phyloP scores from a whole-genome alignment of 2,113 vertebrate genomes.

The Psittacara wagleri region DNA sequence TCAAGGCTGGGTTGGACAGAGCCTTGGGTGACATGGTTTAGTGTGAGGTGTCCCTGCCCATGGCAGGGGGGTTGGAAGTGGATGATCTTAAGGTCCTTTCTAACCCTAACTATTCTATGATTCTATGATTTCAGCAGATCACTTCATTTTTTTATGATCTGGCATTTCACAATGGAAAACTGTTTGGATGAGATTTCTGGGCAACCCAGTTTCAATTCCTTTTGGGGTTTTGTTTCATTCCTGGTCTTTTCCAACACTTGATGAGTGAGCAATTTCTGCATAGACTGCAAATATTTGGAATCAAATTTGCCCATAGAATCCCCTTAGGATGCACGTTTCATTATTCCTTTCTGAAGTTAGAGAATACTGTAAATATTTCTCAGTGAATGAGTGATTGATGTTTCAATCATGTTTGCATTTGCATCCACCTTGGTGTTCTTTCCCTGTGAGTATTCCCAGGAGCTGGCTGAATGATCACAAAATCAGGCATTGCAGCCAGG shows the following conservation, averaged over 20 bases:
- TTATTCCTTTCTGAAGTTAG: background rate
- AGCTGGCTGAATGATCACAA: background rate
- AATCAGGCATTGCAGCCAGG: background rate
- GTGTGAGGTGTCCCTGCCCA: too few species aligned
- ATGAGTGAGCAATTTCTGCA: background rate
- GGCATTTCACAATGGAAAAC: background rate
- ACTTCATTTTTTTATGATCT: background rate
- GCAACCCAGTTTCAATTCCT: background rate
- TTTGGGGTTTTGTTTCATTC: background rate
- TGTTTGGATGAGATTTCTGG: background rate
- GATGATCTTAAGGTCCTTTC: too few species aligned
- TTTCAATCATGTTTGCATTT: conserved; percentile 1
- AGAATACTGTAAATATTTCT: conserved; percentile 13
- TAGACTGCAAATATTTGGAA: background rate
- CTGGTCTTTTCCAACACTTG: background rate
- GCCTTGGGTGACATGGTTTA: too few species aligned
- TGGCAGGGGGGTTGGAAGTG: too few species aligned
- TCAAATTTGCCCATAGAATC: background rate
- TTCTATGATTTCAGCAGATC: background rate
- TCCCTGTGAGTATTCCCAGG: background rate
- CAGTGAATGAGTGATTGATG: background rate
- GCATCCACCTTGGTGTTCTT: conserved; percentile 16
- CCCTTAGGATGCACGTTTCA: background rate
- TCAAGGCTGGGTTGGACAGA: too few species aligned
- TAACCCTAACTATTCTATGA: too few species aligned